phyloP scores from a whole-genome alignment of 2,888 invertebrate genomes.

The Silvanus unidentatus region DNA sequence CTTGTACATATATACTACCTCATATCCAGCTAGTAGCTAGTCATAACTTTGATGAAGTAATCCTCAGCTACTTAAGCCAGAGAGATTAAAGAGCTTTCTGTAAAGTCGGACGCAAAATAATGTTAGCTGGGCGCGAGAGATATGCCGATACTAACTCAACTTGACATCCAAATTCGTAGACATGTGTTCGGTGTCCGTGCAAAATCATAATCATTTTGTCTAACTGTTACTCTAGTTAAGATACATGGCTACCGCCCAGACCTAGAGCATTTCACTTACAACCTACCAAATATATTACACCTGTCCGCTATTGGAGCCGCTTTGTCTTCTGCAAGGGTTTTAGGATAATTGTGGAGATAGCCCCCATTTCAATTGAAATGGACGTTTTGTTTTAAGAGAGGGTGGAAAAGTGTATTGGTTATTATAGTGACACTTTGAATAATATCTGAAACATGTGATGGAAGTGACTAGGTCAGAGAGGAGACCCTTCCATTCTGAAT shows the following conservation, averaged over 20 bases:
- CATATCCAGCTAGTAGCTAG: slow-evolving; percentile 18
- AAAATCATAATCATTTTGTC: slow-evolving; percentile 34
- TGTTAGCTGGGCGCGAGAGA: slow-evolving; percentile 37
- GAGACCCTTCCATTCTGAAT: background rate
- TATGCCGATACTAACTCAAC: slow-evolving; percentile 47
- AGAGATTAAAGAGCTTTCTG: slow-evolving; percentile 47
- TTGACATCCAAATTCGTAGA: slow-evolving; percentile 45
- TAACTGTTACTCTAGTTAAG: slow-evolving; percentile 19
- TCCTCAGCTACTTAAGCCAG: slow-evolving; percentile 44
- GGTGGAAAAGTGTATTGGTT: background rate
- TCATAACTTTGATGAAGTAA: slow-evolving; percentile 47
- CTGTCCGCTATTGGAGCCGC: slow-evolving; percentile 3
- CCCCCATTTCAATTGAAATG: no score
- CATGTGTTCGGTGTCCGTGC: slow-evolving; percentile 43
- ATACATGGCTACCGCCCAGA: slow-evolving; percentile 36
- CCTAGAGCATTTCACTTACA: slow-evolving; percentile 12
- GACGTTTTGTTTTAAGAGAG: background rate
- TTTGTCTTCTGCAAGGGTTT: background rate
- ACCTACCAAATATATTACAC: slow-evolving; percentile 12
- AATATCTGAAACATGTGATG: slow-evolving; percentile 1
- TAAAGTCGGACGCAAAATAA: slow-evolving; percentile 32
- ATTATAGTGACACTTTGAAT: background rate
- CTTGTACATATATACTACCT: no score
- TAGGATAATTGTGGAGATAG: no score
- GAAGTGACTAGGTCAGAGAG: slow-evolving; percentile 2